Conservation (phyloP, 2,797 vertebrate genomes). For the Leuciscus waleckii region DNA sequence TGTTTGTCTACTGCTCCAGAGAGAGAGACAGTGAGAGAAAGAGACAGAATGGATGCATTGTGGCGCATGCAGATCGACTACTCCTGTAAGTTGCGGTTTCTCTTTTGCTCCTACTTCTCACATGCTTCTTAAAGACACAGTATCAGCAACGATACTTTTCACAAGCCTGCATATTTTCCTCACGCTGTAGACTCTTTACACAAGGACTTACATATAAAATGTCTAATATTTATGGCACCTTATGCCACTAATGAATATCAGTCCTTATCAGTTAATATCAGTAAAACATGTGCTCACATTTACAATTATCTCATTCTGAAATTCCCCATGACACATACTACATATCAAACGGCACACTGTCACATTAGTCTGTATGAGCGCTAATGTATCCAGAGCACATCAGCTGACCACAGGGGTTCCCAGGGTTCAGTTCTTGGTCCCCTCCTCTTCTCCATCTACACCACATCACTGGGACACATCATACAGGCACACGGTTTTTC, state of each 20-base stretch:
- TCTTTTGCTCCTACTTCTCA: conserved; percentile 79
- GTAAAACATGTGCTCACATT: not conserved
- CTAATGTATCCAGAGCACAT: too few relatives aligned
- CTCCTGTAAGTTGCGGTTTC: conserved; percentile 51
- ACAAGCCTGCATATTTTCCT: not conserved
- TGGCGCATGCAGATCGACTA: conserved; percentile 49
- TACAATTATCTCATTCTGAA: not conserved
- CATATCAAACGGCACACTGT: not conserved
- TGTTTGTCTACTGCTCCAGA: conserved; percentile 36
- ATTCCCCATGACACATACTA: not conserved
- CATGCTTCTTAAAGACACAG: conserved; percentile 78
- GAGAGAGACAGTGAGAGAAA: conserved; percentile 35
- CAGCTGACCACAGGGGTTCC: too few relatives aligned
- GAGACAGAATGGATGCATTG: conserved; percentile 39
- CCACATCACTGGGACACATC: too few relatives aligned
- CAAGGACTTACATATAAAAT: not conserved
- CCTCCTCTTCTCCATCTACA: too few relatives aligned
- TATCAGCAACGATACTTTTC: conserved; percentile 61
- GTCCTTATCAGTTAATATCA: not conserved
- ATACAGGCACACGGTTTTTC: too few relatives aligned
- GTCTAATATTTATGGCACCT: not conserved
- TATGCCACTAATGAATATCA: not conserved
- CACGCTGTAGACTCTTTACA: not conserved
- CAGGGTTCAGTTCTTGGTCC: too few relatives aligned
- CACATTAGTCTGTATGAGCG: not conserved